Conservation (phyloP, 1,140 invertebrate species). For the Nephila pilipes region DNA sequence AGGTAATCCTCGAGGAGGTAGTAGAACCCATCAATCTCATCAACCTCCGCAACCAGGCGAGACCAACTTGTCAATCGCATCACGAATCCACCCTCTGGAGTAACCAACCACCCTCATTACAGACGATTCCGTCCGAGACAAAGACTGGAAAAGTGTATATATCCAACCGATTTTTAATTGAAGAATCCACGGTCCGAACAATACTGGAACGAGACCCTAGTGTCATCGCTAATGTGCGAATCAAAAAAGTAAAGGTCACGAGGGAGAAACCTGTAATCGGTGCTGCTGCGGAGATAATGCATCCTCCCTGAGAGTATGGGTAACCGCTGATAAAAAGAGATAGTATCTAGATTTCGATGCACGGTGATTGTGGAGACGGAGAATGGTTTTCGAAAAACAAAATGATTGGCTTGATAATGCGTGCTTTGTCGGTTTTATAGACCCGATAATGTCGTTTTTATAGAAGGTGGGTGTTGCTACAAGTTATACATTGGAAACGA, state of each 20-base stretch:
- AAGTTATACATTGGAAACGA: too few relatives aligned
- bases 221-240: slow-evolving; percentile 22
- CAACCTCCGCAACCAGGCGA: slow-evolving; percentile 31
- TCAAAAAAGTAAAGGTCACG: neutral
- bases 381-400: too few relatives aligned
- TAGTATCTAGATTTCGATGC: neutral
- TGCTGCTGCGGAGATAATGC: neutral
- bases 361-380: too few relatives aligned
- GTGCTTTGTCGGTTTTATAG: too few relatives aligned
- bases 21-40: slow-evolving; percentile 30
- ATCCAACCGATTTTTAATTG: neutral
- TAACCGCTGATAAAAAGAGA: slow-evolving; percentile 5
- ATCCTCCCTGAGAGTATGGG: neutral
- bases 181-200: neutral
- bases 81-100: neutral
- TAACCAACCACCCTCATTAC: neutral
- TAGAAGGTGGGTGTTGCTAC: too few relatives aligned
- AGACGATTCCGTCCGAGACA: neutral
- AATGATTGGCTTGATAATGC: too few relatives aligned
- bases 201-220: neutral
- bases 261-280: neutral
- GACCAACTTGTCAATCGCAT: slow-evolving; percentile 15
- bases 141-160: neutral
- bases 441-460: too few relatives aligned
- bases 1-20: slow-evolving; percentile 20